Evolutionary conservation across 2,888 invertebrate species (phyloP), one percentile per base, ranked within the genome.

Genomic region (Lasioglossum villosulum): DNA sequence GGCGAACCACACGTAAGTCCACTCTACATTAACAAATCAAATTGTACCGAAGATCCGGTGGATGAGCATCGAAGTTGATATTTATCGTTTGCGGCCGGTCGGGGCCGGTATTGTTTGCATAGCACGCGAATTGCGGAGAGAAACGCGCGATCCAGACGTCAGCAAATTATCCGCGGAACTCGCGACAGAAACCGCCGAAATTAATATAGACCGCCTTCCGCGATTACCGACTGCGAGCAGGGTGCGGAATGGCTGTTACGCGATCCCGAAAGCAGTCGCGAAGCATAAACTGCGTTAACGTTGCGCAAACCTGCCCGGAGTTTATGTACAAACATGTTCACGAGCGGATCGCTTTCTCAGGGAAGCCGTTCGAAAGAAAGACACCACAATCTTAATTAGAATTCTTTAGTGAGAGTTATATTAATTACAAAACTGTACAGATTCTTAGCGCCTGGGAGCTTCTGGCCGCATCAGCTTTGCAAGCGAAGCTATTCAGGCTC

Each of bases 391-490:
- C 12, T 56, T 39, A 30, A 73, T 76, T 34, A 70, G 12, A 75
- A 42, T 56, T 2, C 68, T 74, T 75, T 75, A 48, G 63, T 78
- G 75, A 84, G 75, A 85, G 63, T 56, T 16, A 52, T 75, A 86
- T 84, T 86, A 80, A 86, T 83, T 84, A 88, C 80, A 88, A 88
- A 87, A 87, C 82, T 87, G 87, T 87, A 88, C 88, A 87, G 42
- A 16, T 59, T n/a, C 68, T 39, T 48, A 30, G 16, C 75, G 45
- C 39, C 39, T 39, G 30, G 73, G n/a, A 52, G 74, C 70, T 59
- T 77, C 81, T 42, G 12, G 34, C 30, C 73, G 72, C 63, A 42
- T 42, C 23, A 37, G 19, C 42, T 23, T 56, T 12, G 23, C 27
- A 16, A 30, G 70, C n/a, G 23, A 71, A 48, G 59, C 12, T 70